A percentile compares a stretch with the other conserved stretches of the same genome.
Conservation (phyloP, 2,888 invertebrate genomes). For the Archaeoteleia sp. region DNA sequence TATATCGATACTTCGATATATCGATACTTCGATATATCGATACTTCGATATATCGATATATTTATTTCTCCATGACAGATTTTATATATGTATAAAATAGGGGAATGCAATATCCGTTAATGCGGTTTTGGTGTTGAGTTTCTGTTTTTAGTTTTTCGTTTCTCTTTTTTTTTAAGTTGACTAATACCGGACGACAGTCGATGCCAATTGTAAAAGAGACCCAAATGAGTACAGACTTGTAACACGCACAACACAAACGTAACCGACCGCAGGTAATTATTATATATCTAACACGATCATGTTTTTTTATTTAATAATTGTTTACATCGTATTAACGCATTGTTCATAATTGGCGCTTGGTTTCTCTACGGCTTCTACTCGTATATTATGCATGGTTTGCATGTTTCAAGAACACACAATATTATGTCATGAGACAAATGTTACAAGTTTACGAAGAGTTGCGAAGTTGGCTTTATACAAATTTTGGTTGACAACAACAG, state of each 20-base stretch:
- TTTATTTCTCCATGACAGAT: no score
- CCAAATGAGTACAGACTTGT: conserved; percentile 74
- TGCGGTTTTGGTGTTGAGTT: conserved; percentile 45
- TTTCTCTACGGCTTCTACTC: conserved; percentile 11
- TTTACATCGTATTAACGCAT: conserved; percentile 2
- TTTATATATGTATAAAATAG: conserved; percentile 6
- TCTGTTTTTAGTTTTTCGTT: conserved; percentile 69
- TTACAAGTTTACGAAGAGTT: no score
- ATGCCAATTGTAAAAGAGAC: conserved; percentile 73
- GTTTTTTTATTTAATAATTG: conserved; percentile 45
- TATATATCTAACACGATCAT: conserved; percentile 63
- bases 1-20: no score
- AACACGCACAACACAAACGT: conserved; percentile 73
- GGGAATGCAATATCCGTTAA: conserved; percentile 28
- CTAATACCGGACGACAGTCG: conserved; percentile 74
- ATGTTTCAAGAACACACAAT: not conserved
- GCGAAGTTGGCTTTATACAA: no score
- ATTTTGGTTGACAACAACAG: no score
- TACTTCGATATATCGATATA: no score
- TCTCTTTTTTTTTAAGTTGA: conserved; percentile 74
- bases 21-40: no score
- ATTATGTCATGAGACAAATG: no score
- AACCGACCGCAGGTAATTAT: conserved; percentile 74
- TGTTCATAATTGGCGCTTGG: conserved; percentile 9
- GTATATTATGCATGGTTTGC: conserved; percentile 8